Evolutionary conservation across 2,888 invertebrate genomes (phyloP), one percentile per base, ranked within the genome.

Genomic region (Philopedon plagiatum): DNA sequence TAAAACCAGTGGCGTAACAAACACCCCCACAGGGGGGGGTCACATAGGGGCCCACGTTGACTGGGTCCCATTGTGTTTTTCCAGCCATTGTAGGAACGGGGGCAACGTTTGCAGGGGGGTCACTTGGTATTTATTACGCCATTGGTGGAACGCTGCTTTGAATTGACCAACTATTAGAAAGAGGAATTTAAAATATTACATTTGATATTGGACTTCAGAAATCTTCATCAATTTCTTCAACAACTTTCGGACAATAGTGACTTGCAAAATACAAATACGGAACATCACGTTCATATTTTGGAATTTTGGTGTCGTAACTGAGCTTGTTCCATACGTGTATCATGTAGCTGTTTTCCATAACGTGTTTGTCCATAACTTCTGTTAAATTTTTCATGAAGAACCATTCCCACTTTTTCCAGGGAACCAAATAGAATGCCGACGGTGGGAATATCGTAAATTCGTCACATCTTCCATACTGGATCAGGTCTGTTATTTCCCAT

Each of bases 281-380:
- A 1, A 65, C 60, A 18, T 65, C 19, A n/a, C 13, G 29, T 13
- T 73, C 46, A n/a, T 18, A 18, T 51, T 69, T 73, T 34, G 29
- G 21, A 13, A 73, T 69, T 2, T 5, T 4, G 19, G 9, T 23
- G 5, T 51, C 13, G 23, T 46, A 58, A 46, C 70, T 73, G 1
- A 70, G 60, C 23, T 73, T 73, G 18, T 73, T 73, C 73, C 73
- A 73, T 1, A 62, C 49, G 23, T 73, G 73, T 3, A 70, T 37
- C 23, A 73, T 13, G 23, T 66, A 73, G 19, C 73, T 73, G 0
- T 34, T 46, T 54, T 44, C 56, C 39, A 56, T 60, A 5, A 51
- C 18, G 26, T 49, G 41, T n/a, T 32, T 1, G 15, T 13, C 34
- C 11, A 73, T 56, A 19, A 34, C 9, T 57, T 61, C 46, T 3